Evolutionary conservation across 1,140 invertebrate species (phyloP), one percentile per base, ranked within the genome.

Genomic region (Coelopa frigida): DNA sequence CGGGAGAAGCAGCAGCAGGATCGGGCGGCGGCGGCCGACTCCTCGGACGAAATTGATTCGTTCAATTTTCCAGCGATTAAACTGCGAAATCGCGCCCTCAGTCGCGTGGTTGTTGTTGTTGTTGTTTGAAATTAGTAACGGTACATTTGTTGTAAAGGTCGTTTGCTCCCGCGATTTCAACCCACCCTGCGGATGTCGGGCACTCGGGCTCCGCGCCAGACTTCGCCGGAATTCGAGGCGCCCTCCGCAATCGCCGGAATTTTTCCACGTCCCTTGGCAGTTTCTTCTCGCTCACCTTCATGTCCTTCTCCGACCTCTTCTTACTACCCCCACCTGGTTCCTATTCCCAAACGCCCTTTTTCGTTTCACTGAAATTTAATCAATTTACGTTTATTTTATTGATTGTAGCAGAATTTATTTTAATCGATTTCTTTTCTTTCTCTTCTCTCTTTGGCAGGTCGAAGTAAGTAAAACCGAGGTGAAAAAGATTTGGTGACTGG

Each of bases 31-130:
- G 23, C 31, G 23, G 42, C 21, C 27, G 44, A 56, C 51, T 57
- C 62, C 54, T 53, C 62, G 60, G 61, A 62, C 62, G 58, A 67
- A 67, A 67, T 67, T 67, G 63, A 67, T 67, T 67, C 66, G 63
- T 66, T 67, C 60, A 63, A 67, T 67, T 63, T 66, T 67, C 63
- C 62, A 67, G 66, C 63, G 63, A 67, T 67, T 67, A 66, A 67
- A 63, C 63, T 67, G 59, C 17, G 20, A 17, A 37, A 35, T 18
- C 11, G 12, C 17, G 20, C 6, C 17, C 12, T 7, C 21, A 39
- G 24, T 48, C 53, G 55, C 59, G 59, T 63, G 54, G 59, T 37
- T 52, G 47, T 51, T 21, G 20, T 18, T 15, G 31, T 48, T 58
- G 7, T 29, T 14, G 27, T 36, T 36, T 46, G 10, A 42, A 18